Evolutionary conservation across 2,888 invertebrate species (phyloP), one percentile per base, ranked within the genome.

Genomic region (Cryptocephalus primarius): DNA sequence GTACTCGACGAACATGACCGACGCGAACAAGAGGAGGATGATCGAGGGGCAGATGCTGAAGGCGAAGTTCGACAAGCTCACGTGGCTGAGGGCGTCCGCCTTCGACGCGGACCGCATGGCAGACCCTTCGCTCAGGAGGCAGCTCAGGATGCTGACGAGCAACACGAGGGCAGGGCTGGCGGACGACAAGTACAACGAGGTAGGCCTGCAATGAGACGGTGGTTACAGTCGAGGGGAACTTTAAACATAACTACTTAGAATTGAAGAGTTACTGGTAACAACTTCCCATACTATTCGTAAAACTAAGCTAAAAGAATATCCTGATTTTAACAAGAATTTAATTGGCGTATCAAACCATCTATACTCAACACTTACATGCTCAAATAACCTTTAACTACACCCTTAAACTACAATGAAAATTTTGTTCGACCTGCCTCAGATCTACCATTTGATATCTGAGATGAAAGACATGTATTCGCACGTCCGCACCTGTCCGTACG

Each of bases 401-500:
- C n/a, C n/a, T n/a, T n/a, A n/a, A n/a, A n/a, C n/a, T n/a, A n/a
- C n/a, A n/a, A n/a, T n/a, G n/a, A n/a, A 33, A 10, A 42, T 42
- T 42, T 4, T 12, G 14, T 33, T 43, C 14, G 32, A 40, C n/a
- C 33, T 42, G 55, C 68, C 71, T 2, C 69, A 85, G 85, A 75
- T 85, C 45, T 80, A 83, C 57, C 80, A 81, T 59, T 60, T 85
- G 33, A 80, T 87, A 56, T 72, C 80, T 0, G 82, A 86, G 62
- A 88, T 88, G 88, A 86, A 85, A 61, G 85, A 85, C 56, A 74
- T 82, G 31, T 88, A 85, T 69, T 79, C 82, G 48, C 77, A 79
- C 12, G 82, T 82, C 0, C 79, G 80, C 60, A 75, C 88, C 33
- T 88, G 88, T 57, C 83, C 86, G 0, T 85, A 72, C 50, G 69